Percentiles rank a stretch among this genome's conserved stretches.
phyloP scores from a whole-genome alignment of 2,888 invertebrate species.

The Lithophane socia region DNA sequence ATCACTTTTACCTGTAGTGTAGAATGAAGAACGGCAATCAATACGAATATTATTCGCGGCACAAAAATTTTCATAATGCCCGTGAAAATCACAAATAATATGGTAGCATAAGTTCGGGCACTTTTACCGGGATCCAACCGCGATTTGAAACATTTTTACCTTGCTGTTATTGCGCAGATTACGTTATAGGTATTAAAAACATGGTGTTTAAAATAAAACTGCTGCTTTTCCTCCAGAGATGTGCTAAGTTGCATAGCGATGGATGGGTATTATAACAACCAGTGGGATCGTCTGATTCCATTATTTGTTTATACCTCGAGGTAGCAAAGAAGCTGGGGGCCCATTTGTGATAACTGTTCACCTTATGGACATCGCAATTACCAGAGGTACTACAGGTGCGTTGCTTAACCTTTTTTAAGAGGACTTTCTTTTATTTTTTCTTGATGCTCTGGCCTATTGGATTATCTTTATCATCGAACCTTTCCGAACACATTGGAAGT shows the following conservation, averaged over 20 bases:
- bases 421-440: not conserved
- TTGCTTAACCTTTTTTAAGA: not conserved
- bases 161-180: slow-evolving; percentile 49
- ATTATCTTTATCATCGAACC: not conserved
- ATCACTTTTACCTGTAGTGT: slow-evolving; percentile 42
- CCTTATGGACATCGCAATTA: not conserved
- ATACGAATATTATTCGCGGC: slow-evolving; percentile 23
- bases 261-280: not conserved
- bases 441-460: not conserved
- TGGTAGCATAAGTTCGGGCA: slow-evolving; percentile 31
- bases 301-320: not conserved
- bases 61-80: slow-evolving; percentile 44
- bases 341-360: not conserved
- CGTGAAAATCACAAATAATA: slow-evolving; percentile 29
- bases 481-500: no score
- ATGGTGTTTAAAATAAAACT: slow-evolving; percentile 55
- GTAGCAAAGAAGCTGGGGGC: not conserved
- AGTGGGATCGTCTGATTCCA: not conserved
- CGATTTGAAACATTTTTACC: slow-evolving; percentile 60
- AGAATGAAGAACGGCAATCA: slow-evolving; percentile 19
- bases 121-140: slow-evolving; percentile 32
- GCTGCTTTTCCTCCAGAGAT: not conserved
- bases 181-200: slow-evolving; percentile 33
- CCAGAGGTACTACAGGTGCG: not conserved
- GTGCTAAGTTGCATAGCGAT: not conserved